Conservation (phyloP, 1,140 invertebrate species). For the Saccostrea glomerata region DNA sequence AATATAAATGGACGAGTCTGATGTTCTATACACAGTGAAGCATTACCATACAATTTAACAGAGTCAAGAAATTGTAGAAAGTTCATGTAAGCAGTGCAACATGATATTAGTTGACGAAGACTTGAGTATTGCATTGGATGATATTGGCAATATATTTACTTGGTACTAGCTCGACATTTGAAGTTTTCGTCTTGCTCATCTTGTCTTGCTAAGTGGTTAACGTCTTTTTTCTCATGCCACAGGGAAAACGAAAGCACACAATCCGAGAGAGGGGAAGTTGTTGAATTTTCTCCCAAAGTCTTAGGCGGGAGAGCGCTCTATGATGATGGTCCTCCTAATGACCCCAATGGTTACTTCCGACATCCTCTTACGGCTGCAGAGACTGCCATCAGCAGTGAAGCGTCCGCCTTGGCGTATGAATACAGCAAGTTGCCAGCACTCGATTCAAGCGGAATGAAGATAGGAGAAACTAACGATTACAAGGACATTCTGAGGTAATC, state of each 20-base stretch:
- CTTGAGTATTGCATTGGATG: background rate
- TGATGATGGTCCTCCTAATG: slow-evolving; percentile 25
- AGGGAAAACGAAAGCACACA: slow-evolving; percentile 16
- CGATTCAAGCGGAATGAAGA: slow-evolving; percentile 5
- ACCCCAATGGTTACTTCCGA: slow-evolving; percentile 6
- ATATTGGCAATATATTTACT: background rate
- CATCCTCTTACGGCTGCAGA: slow-evolving; percentile 21
- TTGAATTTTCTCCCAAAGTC: background rate
- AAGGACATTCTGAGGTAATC: slow-evolving; percentile 14
- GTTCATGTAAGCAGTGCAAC: background rate
- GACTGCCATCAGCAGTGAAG: slow-evolving; percentile 13
- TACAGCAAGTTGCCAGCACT: slow-evolving; percentile 15
- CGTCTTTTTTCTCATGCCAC: background rate
- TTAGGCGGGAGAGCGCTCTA: background rate
- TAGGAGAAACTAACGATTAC: slow-evolving; percentile 27
- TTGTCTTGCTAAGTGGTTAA: background rate
- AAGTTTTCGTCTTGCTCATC: background rate
- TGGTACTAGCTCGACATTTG: background rate
- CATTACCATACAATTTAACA: background rate
- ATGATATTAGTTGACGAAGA: background rate
- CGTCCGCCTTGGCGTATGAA: slow-evolving; percentile 25
- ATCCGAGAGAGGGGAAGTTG: background rate
- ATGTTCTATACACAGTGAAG: background rate
- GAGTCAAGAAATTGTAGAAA: background rate
- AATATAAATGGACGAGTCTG: background rate